phyloP scores from a whole-genome alignment of 2,888 invertebrate genomes.

The Lumbricus terrestris region DNA sequence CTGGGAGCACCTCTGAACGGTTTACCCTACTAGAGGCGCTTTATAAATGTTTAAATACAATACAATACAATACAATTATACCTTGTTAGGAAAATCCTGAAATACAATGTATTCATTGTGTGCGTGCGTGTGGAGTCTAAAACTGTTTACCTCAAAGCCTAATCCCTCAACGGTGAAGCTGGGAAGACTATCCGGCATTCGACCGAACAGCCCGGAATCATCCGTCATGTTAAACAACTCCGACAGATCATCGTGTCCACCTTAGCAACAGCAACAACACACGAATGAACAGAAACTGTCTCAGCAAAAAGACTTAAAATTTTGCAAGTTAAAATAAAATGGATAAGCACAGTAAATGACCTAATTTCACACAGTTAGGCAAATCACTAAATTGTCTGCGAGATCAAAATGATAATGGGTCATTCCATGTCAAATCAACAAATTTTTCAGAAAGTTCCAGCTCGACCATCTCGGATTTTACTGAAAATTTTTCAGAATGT shows the following conservation, averaged over 20 bases:
- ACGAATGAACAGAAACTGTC: neutral
- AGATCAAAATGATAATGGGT: no score
- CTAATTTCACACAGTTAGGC: neutral
- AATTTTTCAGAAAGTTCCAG: no score
- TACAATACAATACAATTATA: no score
- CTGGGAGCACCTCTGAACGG: no score
- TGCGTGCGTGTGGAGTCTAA: neutral
- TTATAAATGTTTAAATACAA: no score
- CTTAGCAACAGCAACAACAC: neutral
- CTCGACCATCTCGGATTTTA: no score
- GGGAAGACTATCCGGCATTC: neutral
- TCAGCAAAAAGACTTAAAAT: neutral
- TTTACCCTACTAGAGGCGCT: no score
- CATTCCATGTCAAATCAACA: no score
- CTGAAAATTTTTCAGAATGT: no score
- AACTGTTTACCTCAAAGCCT: neutral
- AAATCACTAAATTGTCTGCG: neutral
- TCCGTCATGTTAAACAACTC: neutral
- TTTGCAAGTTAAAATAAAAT: neutral
- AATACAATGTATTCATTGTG: no score
- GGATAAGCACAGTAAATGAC: neutral
- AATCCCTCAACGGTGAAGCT: neutral
- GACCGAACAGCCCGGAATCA: neutral
- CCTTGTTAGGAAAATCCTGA: no score
- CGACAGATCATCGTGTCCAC: constrained; percentile 8